Evolutionary conservation across 2,113 vertebrate species (phyloP), one percentile per base, ranked within the genome.

Genomic region (Lontra canadensis): DNA sequence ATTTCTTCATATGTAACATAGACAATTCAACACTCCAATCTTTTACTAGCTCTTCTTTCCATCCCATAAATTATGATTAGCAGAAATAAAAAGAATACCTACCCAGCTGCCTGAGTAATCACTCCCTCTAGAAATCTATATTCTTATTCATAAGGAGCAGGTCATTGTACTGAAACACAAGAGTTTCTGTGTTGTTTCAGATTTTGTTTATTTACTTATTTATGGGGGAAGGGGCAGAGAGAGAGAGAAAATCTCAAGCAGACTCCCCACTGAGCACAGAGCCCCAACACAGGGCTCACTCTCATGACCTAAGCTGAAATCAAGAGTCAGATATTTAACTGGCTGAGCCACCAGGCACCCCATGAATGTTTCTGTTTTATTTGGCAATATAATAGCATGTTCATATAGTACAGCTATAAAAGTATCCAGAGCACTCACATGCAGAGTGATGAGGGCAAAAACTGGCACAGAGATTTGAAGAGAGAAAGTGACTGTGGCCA

Each of bases 101-200:
- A 57, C 14, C 81, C 55, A 90, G 97, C 93, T 74, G 97, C 98
- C 80, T 82, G 67, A 67, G 97, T 96, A 61, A 98, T 74, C 8
- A 93, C 88, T 1, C 0, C 88, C 96, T 98, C 98, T 82, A 98
- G 96, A 89, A 98, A 31, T 97, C 98, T 21, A 69, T 95, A 42
- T 98, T 98, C 94, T 92, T 98, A 21, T 97, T 96, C 94, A 96
- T 98, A 57, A 98, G 25, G 25, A 88, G 2, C 42, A 98, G 96
- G 26, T 93, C 83, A 11, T 97, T 42, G 2, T 98, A 78, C 7
- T 4, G 57, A 86, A 95, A 98, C 91, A 97, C 74, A 0, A 49
- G 87, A 18, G 65, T 67, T 67, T 67, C 65, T n/a, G 34, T 69
- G 67, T 21, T 69, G 34, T 69, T 67, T 34, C n/a, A n/a, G n/a